Conservation (phyloP, 2,797 vertebrate species). For the Phrynocephalus guinanensis region DNA sequence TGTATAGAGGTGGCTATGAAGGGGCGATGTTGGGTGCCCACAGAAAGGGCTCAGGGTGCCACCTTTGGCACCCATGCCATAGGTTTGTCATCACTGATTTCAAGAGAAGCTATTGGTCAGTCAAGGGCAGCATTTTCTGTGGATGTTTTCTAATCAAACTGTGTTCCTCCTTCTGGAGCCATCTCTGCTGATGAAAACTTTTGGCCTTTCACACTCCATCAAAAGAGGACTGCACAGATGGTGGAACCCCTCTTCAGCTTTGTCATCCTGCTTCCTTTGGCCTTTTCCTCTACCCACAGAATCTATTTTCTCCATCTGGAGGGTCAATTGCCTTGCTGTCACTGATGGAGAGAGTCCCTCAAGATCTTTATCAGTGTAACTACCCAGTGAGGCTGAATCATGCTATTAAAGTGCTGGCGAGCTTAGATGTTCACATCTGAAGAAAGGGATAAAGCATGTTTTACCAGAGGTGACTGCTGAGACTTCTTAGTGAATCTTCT, state of each 20-base stretch:
- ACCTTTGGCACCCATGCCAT: too few relatives aligned
- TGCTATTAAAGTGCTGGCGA: background rate
- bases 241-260: fast-evolving
- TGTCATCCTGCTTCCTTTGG: background rate
- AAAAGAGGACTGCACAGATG: background rate
- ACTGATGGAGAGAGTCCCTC: background rate
- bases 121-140: background rate
- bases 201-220: background rate
- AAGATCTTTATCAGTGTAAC: conserved; percentile 7
- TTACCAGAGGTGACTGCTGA: background rate
- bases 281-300: background rate
- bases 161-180: background rate
- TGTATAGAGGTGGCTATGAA: too few relatives aligned
- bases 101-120: background rate
- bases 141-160: background rate
- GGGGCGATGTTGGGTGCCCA: too few relatives aligned
- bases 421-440: conserved; percentile 4
- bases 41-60: too few relatives aligned
- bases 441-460: conserved; percentile 5
- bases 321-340: conserved; percentile 16
- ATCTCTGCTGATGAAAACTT: background rate
- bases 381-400: fast-evolving
- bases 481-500: background rate
- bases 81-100: too few relatives aligned
- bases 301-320: background rate